Evolutionary conservation across 2,888 invertebrate species (phyloP).

Genomic region (Drosophila parthenogenetica): DNA sequence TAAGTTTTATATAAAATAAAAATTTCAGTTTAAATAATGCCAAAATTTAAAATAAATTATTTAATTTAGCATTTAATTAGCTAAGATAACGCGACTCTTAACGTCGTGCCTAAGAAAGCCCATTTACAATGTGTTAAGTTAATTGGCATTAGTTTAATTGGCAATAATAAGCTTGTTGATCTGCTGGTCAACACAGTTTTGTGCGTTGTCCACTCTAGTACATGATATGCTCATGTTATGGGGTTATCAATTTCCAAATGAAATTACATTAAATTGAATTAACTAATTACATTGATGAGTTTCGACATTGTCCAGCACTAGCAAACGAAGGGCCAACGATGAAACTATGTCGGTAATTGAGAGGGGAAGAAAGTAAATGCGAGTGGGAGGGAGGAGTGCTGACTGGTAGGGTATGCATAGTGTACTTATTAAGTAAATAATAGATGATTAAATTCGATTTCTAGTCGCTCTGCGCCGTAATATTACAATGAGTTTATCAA

Average conservation of each 20-base stretch:
- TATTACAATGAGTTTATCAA: conserved; percentile 17
- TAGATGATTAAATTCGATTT: conserved; percentile 15
- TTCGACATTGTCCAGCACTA: not conserved
- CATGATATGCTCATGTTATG: conserved; percentile 29
- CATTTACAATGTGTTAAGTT: conserved; percentile 26
- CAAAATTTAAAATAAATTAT: conserved; percentile 4
- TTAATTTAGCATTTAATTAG: conserved; percentile 46
- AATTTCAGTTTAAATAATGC: no score
- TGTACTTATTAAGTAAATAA: conserved; percentile 15
- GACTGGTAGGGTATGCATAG: conserved; percentile 3
- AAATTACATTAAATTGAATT: conserved; percentile 70
- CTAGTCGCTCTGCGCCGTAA: not conserved
- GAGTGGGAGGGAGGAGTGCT: not conserved
- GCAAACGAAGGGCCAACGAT: not conserved
- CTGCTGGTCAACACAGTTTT: conserved; percentile 6
- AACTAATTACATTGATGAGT: conserved; percentile 66
- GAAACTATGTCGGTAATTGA: not conserved
- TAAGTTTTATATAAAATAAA: no score
- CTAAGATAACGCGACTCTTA: conserved; percentile 15
- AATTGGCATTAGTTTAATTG: conserved; percentile 76
- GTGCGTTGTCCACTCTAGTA: not conserved
- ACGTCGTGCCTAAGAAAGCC: conserved; percentile 8
- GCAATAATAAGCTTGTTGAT: conserved; percentile 42
- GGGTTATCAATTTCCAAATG: conserved; percentile 58
- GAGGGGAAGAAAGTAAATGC: not conserved